Evolutionary conservation across 2,888 invertebrate genomes (phyloP).

Genomic region (Pterobdella sp.): DNA sequence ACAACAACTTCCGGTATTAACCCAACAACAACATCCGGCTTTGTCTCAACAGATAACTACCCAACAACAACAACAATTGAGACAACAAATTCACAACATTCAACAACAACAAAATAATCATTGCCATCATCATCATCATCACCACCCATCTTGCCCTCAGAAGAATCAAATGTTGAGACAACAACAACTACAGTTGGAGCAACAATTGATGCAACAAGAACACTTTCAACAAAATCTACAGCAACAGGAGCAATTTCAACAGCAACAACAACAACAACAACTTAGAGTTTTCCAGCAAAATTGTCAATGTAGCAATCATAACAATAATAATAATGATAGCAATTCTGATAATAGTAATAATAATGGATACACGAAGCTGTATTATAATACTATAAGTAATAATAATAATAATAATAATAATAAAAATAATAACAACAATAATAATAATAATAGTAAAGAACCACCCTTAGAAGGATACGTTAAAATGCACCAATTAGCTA

Average conservation of each 20-base stretch:
- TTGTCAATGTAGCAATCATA: background rate
- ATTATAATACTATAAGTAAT: background rate
- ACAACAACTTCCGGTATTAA: background rate
- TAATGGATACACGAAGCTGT: background rate
- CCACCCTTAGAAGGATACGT: conserved; percentile 25
- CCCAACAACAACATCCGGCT: background rate
- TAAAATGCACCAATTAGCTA: conserved; percentile 21
- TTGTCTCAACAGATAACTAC: background rate
- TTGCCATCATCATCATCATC: background rate
- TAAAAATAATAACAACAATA: background rate
- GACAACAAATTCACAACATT: conserved; percentile 7
- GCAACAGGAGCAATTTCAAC: too few relatives aligned
- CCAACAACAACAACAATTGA: conserved; percentile 4
- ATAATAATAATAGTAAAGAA: background rate
- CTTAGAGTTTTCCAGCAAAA: background rate
- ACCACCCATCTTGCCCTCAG: background rate
- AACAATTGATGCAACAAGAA: too few relatives aligned
- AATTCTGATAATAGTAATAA: background rate
- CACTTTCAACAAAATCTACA: too few relatives aligned
- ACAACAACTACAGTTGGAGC: background rate
- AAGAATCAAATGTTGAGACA: background rate
- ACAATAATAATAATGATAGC: background rate
- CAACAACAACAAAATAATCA: background rate
- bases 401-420: conserved; percentile 1
- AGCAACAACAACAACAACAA: background rate